Base-by-base conservation (phyloP, 2,797 vertebrate genomes). In the Scolopax rusticola region DNA sequence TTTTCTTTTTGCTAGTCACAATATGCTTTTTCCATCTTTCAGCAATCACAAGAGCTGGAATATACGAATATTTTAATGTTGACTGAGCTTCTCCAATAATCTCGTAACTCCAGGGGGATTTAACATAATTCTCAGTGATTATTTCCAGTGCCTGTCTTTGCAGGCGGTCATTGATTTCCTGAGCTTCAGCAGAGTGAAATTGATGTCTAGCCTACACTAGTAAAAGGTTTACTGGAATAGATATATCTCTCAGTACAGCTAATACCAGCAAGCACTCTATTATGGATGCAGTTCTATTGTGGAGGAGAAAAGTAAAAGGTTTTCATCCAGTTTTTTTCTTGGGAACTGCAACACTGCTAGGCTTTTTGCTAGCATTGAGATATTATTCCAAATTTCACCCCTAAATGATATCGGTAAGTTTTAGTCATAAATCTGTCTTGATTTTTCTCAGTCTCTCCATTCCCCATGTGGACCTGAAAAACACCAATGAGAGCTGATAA, bases 201-300 rank as follows among this genome's bases (percentile, higher is more conserved):
- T 96, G 95, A 95, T 95, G 93, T 94, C 93, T 97, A 96, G 81
- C 51, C 95, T 94, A 90, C 74, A 40, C 80, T 82, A 90, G 92
- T 96, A 90, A 97, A 96, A 95, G 96, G 90, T 96, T 97, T 96
- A 95, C 95, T 89, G 93, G 95, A 96, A 96, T 48, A 95, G 93
- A 93, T 96, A 92, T 89, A 87, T 96, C 81, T 93, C 67, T 89
- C 90, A 89, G 70, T 67, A 67, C 92, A 95, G 81, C 88, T 90
- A 94, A 95, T 90, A 79, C 84, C 11, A 4, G 90, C 92, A 94
- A 90, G 75, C 36, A 80, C 70, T 95, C 67, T 91, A 84, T 86
- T 94, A 93, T 70, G 56, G 70, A 82, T 97, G 84, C 70, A 96
- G 48, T 77, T 86, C 69, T 91, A 6, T 61, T 87, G 67, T 69